phyloP scores from a whole-genome alignment of 2,797 vertebrate genomes.

The Xenops minutus region DNA sequence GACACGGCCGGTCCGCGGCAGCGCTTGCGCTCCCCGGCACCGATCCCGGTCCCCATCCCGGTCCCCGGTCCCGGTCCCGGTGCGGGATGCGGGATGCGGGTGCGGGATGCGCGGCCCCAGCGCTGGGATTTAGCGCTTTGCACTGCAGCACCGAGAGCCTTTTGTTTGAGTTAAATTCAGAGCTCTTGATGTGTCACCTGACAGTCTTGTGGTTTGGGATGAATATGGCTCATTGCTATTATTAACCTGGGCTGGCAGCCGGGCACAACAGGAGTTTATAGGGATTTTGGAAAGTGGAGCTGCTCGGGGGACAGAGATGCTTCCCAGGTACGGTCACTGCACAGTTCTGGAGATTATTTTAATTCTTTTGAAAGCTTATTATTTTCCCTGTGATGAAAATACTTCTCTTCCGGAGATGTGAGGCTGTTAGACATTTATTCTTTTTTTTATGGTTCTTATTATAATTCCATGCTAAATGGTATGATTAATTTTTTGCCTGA shows the following conservation, averaged over 20 bases:
- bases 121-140: conserved; percentile 55
- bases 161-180: conserved; percentile 79
- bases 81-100: too few relatives aligned
- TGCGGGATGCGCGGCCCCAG: too few relatives aligned
- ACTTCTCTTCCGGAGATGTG: background rate
- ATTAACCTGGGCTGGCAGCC: conserved; percentile 85
- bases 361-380: background rate
- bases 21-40: too few relatives aligned
- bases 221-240: conserved; percentile 92
- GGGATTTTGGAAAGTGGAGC: conserved; percentile 74
- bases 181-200: conserved; percentile 86
- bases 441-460: background rate
- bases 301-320: conserved; percentile 77
- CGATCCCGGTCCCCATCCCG: too few relatives aligned
- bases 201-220: conserved; percentile 94
- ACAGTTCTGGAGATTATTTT: conserved; percentile 18
- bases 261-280: conserved; percentile 69
- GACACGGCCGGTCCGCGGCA: too few relatives aligned
- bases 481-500: background rate
- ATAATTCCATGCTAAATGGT: background rate
- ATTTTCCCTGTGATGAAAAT: background rate
- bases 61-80: too few relatives aligned
- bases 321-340: conserved; percentile 78
- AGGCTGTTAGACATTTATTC: background rate
- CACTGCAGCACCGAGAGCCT: conserved; percentile 64